Conservation (phyloP, 2,797 vertebrate genomes). For the Pangasius djambal region DNA sequence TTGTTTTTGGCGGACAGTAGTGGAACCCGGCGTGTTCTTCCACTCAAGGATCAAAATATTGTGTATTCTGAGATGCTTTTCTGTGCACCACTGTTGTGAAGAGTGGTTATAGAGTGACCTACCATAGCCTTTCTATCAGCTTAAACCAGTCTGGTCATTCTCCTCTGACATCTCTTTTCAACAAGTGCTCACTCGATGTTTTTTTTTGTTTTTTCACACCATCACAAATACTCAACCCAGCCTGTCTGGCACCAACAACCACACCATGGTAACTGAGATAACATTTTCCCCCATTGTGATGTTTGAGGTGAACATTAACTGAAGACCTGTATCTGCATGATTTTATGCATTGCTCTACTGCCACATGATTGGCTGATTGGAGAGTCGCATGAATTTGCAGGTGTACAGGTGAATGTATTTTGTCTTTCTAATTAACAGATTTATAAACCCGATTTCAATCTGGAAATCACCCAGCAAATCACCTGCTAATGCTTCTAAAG, state of each 20-base stretch:
- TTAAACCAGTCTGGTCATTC: neutral
- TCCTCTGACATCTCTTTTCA: neutral
- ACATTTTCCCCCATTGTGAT: neutral
- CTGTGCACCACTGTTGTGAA: neutral
- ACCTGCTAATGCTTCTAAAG: neutral
- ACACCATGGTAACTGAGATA: too few relatives aligned
- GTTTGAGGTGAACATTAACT: neutral
- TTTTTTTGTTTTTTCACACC: neutral
- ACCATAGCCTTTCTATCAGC: neutral
- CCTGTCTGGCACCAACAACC: neutral
- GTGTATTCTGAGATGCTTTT: neutral
- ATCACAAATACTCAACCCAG: neutral
- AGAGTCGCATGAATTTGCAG: neutral
- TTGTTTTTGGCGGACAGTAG: neutral
- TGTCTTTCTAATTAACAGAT: neutral
- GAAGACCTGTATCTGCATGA: neutral
- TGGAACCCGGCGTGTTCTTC: neutral
- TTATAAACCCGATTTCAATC: neutral
- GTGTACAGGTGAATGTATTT: neutral
- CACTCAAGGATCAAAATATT: neutral
- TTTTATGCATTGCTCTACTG: neutral
- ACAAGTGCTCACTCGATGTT: neutral
- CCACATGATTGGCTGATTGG: neutral
- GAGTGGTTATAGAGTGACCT: neutral
- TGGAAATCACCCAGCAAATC: neutral